Conservation (phyloP, 1,140 invertebrate genomes). For the Nylanderia fulva region DNA sequence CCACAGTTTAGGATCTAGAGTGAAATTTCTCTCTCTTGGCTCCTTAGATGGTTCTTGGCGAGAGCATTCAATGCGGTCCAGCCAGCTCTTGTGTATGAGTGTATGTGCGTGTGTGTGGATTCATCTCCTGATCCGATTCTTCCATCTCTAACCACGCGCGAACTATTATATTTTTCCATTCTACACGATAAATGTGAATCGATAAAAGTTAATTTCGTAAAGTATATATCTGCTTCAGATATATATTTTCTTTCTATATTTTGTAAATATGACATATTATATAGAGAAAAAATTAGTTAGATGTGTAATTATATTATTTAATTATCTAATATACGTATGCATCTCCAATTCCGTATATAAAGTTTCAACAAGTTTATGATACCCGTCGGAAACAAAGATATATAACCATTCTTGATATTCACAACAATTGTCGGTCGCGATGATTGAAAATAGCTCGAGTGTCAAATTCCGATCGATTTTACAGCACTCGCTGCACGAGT, state of each 20-base stretch:
- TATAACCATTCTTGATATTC: not conserved
- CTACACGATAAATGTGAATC: not conserved
- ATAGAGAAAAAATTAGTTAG: not conserved
- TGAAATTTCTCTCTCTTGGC: not conserved
- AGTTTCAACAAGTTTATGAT: not conserved
- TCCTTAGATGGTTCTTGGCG: not conserved
- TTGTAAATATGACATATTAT: not conserved
- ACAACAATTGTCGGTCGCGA: not conserved
- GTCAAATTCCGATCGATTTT: not conserved
- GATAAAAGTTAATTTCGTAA: not conserved
- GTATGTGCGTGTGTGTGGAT: not conserved
- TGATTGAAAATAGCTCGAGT: not conserved
- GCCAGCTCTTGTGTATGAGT: not conserved
- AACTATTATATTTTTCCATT: not conserved
- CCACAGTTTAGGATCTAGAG: conserved; percentile 9
- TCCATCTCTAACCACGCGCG: not conserved
- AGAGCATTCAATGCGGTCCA: not conserved
- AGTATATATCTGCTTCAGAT: not conserved
- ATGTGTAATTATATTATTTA: not conserved
- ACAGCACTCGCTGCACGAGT: too few relatives aligned
- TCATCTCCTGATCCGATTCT: too few relatives aligned
- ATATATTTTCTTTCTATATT: conserved; percentile 4
- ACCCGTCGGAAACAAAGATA: not conserved
- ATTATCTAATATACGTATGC: not conserved
- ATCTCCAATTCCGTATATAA: not conserved